phyloP scores from a whole-genome alignment of 2,888 invertebrate genomes.

The Spodoptera littoralis region DNA sequence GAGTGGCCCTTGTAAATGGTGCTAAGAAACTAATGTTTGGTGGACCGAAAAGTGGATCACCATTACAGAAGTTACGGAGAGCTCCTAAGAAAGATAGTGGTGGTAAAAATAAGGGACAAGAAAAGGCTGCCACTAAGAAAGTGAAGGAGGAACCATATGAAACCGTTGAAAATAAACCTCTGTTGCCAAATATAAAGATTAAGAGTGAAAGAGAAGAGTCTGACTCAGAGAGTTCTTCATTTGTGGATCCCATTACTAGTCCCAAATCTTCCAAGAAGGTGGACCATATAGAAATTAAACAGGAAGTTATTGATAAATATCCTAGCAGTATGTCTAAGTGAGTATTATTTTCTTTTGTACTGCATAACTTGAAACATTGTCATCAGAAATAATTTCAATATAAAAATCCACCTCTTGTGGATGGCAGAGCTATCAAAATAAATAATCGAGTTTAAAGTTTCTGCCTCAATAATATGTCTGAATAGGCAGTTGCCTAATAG shows the following conservation, averaged over 20 bases:
- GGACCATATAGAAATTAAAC: slow-evolving; percentile 77
- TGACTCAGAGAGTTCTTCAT: slow-evolving; percentile 85
- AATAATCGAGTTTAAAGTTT: too few species aligned
- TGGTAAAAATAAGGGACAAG: slow-evolving; percentile 66
- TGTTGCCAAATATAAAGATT: slow-evolving; percentile 81
- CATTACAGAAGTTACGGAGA: slow-evolving; percentile 74
- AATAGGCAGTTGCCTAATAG: too few species aligned
- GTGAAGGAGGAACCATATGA: slow-evolving; percentile 77
- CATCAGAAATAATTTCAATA: too few species aligned
- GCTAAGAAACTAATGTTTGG: slow-evolving; percentile 85
- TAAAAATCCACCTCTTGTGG: too few species aligned
- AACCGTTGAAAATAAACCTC: slow-evolving; percentile 73
- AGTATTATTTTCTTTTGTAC: slow-evolving; percentile 51
- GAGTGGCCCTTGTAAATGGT: slow-evolving; percentile 89
- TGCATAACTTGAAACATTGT: too few species aligned
- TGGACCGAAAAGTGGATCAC: slow-evolving; percentile 74
- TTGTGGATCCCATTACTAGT: slow-evolving; percentile 81
- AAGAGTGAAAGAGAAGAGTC: slow-evolving; percentile 82
- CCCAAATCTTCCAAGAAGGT: slow-evolving; percentile 80
- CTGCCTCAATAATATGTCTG: too few species aligned
- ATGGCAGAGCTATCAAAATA: too few species aligned
- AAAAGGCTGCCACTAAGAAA: slow-evolving; percentile 68
- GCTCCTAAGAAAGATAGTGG: slow-evolving; percentile 74
- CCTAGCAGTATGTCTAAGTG: slow-evolving; percentile 67
- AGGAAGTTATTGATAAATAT: slow-evolving; percentile 78